Evolutionary conservation across 2,113 vertebrate species (phyloP).

Genomic region (Oxyura jamaicensis): DNA sequence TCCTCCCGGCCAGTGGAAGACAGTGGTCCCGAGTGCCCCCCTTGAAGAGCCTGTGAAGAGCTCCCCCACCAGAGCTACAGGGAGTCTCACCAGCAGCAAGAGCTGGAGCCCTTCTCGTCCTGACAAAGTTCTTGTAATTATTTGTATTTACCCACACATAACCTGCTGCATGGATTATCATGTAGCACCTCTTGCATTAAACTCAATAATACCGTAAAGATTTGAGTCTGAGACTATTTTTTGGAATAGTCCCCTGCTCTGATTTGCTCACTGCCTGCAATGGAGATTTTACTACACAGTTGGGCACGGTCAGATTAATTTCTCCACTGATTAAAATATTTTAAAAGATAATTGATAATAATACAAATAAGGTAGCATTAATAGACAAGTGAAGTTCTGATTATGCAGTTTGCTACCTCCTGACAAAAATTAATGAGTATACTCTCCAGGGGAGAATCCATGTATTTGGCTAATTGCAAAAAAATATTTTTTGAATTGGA

Average conservation of each 20-base stretch:
- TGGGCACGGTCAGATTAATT: not conserved
- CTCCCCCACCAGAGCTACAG: not conserved
- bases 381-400: not conserved
- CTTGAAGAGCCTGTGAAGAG: not conserved
- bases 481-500: not conserved
- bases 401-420: not conserved
- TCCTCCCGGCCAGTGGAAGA: not conserved
- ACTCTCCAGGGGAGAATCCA: not conserved
- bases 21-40: fast-evolving
- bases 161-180: not conserved
- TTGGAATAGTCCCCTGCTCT: not conserved
- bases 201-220: not conserved
- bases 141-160: not conserved
- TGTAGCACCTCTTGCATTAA: not conserved
- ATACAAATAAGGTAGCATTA: not conserved
- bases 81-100: too few relatives aligned
- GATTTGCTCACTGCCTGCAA: not conserved
- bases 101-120: too few relatives aligned
- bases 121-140: not conserved
- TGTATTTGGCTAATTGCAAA: not conserved
- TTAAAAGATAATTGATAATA: not conserved
- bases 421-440: not conserved
- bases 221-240: not conserved
- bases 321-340: not conserved
- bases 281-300: not conserved